Base-by-base conservation (phyloP, 2,888 invertebrate genomes). In the Brassicogethes aeneus region DNA sequence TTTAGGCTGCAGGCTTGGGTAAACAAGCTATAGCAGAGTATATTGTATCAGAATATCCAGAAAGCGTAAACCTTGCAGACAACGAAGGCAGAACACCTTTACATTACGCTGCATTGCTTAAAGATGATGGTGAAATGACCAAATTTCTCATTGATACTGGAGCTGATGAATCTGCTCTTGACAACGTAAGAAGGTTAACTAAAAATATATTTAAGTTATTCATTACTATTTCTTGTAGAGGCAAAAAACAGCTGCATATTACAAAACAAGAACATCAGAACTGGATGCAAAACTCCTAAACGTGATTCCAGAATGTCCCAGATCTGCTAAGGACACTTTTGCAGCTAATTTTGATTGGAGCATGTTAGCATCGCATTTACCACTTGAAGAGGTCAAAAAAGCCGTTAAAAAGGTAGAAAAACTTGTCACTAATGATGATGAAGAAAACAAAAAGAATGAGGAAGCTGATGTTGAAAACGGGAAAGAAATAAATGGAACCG, bases 1-100 rank as follows among this genome's bases (percentile, higher is more conserved):
- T 63, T 57, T 53, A 86, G 83, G 90, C 91, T 37, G 86, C 86
- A 15, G 90, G 91, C 13, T 68, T 91, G 45, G 89, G 88, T 0
- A 80, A 85, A 54, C 72, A 76, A 36, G 81, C 82, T 47, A 80
- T 90, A 40, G 76, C 84, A 15, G 79, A 84, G 54, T 85, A 82
- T 62, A 77, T 91, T 34, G 64, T 84, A 1, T 75, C 77, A 34
- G 73, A 77, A 47, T 82, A 79, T 61, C 83, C 85, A 3, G 74
- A 79, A 59, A 77, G 82, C 2, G 73, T 85, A 16, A 76, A 77
- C 37, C 76, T 79, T 29, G 70, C 75, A 13, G 93, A 94, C 66
- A 80, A 80, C 57, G 87, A 91, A 45, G 91, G 91, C 15, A 76
- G 89, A 50, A 90, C 90, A 0, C 84, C 94, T 0, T 69, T 94